These are phyloP conservation scores for Falcaria lacertinaria DNA, from an alignment of 2,888 invertebrate genomes.

Conservation along the genomic window DNA sequence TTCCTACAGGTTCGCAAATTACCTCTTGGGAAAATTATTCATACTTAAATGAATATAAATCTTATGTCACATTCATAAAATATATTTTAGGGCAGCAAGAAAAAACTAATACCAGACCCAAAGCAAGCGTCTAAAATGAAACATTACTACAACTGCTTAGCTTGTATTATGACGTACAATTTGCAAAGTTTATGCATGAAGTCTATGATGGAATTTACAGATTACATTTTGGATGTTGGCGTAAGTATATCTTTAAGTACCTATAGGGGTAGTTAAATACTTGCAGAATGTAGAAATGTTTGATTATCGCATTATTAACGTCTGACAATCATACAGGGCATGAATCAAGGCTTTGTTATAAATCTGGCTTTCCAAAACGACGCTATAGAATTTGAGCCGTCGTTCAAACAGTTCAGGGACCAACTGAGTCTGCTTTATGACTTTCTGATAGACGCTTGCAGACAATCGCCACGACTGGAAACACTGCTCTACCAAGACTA, in stretches of 20 bases:
- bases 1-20: constrained; percentile 68
- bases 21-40: neutral
- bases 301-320: too few species aligned
- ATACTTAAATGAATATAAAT: neutral
- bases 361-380: constrained; percentile 80
- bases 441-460: constrained; percentile 86
- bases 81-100: constrained; percentile 81
- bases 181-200: constrained; percentile 89
- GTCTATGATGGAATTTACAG: constrained; percentile 88
- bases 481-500: constrained; percentile 86
- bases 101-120: constrained; percentile 83
- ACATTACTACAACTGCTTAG: constrained; percentile 91
- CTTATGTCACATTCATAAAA: neutral
- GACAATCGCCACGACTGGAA: constrained; percentile 88
- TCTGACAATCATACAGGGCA: constrained; percentile 73
- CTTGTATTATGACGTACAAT: constrained; percentile 92
- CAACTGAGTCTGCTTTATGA: constrained; percentile 85
- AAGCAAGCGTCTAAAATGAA: constrained; percentile 82
- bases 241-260: constrained; percentile 59
- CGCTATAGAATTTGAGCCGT: constrained; percentile 85
- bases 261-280: neutral
- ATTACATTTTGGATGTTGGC: constrained; percentile 87
- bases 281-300: too few species aligned
- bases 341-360: constrained; percentile 84
- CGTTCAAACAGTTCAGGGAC: constrained; percentile 86